Base-by-base conservation (phyloP, 2,888 invertebrate species). In the Syritta pipiens region DNA sequence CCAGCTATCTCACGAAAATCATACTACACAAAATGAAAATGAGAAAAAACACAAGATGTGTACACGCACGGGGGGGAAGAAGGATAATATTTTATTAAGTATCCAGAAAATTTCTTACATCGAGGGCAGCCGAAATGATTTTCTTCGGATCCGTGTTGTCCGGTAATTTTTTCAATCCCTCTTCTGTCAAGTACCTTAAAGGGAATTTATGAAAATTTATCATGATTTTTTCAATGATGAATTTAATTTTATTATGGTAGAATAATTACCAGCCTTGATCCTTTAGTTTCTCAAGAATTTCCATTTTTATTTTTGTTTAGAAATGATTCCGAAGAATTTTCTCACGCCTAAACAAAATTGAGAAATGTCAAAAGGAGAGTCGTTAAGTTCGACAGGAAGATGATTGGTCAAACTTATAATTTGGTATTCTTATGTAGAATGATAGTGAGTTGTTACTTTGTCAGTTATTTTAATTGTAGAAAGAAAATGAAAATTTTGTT, bases 1-100 rank as follows among this genome's bases (percentile, higher is more conserved):
- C 92, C 93, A n/a, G 95, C 95, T 82, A 96, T 93, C 85, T 96
- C 95, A 85, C 93, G 92, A 81, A 96, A 90, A 89, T 97, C 97
- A 49, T 84, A 84, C 89, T 89, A 59, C 9, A 62, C 35, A n/a
- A 62, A 28, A 42, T n/a, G 2, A 37, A 10, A 20, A 28, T 35
- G 9, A 20, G 22, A 44, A 14, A 2, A n/a, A 10, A 10, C 1
- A 7, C 10, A 26, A 42, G n/a, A 40, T 35, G 17, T 26, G 42
- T 40, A 1, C 2, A 19, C 5, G 20, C 14, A 14, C n/a, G n/a
- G n/a, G 32, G 44, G 14, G 19, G 26, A 24, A 46, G 17, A 32
- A 17, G 14, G 40, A 14, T 57, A 20, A 37, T 42, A 30, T 30
- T 44, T 24, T 1, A 1, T 3, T n/a, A 20, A 48, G 37, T 57